Conservation (phyloP, 2,888 invertebrate species). For the Sinelater perroti region DNA sequence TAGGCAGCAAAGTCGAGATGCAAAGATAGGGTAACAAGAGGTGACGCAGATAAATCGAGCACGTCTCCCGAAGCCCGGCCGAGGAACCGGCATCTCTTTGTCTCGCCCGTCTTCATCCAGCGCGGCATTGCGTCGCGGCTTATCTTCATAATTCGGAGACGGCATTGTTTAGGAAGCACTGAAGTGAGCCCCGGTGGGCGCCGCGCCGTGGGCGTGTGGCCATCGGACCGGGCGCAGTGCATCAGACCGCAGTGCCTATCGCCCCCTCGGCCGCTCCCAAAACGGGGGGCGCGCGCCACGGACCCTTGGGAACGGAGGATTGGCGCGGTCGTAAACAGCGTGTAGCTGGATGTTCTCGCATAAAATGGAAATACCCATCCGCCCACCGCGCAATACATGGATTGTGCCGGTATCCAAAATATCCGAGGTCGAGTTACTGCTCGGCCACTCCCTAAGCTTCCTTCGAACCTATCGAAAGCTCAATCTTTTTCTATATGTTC, state of each 20-base stretch:
- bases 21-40: neutral
- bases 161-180: constrained; percentile 30
- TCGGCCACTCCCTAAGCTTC: too few relatives aligned
- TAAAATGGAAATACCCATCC: constrained; percentile 14
- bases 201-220: constrained; percentile 34
- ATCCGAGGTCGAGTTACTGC: too few relatives aligned
- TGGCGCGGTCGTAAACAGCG: constrained; percentile 14
- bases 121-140: constrained; percentile 20
- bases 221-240: constrained; percentile 36
- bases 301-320: constrained; percentile 18
- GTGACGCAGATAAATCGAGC: constrained; percentile 5
- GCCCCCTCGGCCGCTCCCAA: constrained; percentile 31
- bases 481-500: too few relatives aligned
- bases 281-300: constrained; percentile 17
- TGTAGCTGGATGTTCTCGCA: constrained; percentile 15
- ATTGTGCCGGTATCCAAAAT: neutral
- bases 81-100: constrained; percentile 19
- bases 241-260: constrained; percentile 38
- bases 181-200: constrained; percentile 22
- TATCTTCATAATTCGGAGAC: constrained; percentile 33
- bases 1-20: too few relatives aligned
- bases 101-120: constrained; percentile 15
- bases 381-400: constrained; percentile 4
- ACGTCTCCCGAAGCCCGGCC: constrained; percentile 7
- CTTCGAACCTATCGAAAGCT: too few relatives aligned